Evolutionary conservation across 2,797 vertebrate genomes (phyloP), one percentile per base, ranked within the genome.

Genomic region (Lepus townsendii): DNA sequence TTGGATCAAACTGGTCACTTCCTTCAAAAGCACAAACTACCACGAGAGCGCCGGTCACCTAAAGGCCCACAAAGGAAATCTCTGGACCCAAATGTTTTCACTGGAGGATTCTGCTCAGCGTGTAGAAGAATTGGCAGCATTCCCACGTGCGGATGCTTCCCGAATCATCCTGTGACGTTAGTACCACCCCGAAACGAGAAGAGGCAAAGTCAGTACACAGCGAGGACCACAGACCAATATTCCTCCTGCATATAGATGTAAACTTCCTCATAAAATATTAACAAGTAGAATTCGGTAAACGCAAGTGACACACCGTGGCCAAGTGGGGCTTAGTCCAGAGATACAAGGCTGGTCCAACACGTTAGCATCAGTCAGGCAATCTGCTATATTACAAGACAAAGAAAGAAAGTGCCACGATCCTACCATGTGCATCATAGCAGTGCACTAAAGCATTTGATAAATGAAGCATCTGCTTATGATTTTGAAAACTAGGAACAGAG

Each of bases 111-210:
- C 42, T 47, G 42, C 42, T 47, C 42, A 47, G 42, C 42, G 42
- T 47, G 76, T 47, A 47, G 42, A 47, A 47, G 42, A 47, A 47
- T 9, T 47, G 8, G 42, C 42, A 47, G 8, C 42, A 47, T 47
- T 47, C 42, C 42, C 42, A 47, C 8, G 42, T 47, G 42, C 42
- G 42, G 42, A 47, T 50, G 22, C 63, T 87, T 94, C 10, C 17
- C 8, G 76, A 72, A 20, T 72, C 65, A 84, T 65, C 71, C 76
- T 60, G 19, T 60, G 30, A 94, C 90, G 24, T n/a, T 68, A 90
- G 9, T 65, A 72, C 78, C 72, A 87, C 72, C 17, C 66, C 16
- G 32, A 88, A 77, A 82, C 8, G 4, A 75, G 54, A 10, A 68
- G 38, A 76, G 68, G 47, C 30, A 76, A 57, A 69, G 38, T 10